Percentiles rank a stretch among this genome's conserved stretches.
Conservation (phyloP, 37 sponge, comb jelly and placozoan genomes). For the Cladorhizidae sp. region DNA sequence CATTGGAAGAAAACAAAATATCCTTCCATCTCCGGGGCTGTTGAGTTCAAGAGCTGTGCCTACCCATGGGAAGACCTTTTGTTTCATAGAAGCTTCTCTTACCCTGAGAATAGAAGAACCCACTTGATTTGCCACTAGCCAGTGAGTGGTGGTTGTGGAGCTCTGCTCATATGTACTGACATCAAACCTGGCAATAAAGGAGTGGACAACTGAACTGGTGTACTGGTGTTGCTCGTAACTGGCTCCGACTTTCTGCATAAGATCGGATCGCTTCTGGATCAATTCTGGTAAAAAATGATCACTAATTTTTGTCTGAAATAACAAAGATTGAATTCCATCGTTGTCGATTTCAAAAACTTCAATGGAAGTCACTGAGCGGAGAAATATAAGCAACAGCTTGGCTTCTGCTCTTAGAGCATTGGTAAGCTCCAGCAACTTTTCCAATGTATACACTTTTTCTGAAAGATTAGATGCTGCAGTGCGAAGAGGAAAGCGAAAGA, state of each 20-base stretch:
- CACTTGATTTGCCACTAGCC: slow-evolving; percentile 40
- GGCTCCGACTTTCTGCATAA: neutral
- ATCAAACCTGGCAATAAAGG: slow-evolving; percentile 10
- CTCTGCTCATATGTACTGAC: slow-evolving; percentile 8
- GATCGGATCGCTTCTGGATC: neutral
- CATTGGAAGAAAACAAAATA: slow-evolving; percentile 77
- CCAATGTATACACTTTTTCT: slow-evolving; percentile 20
- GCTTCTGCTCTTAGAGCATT: slow-evolving; percentile 37
- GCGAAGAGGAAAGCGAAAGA: slow-evolving; percentile 83
- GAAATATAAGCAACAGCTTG: slow-evolving; percentile 51
- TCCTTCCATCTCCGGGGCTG: slow-evolving; percentile 17
- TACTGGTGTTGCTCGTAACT: neutral
- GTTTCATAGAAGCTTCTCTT: neutral
- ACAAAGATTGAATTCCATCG: neutral
- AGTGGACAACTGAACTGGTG: neutral
- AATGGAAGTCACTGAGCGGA: slow-evolving; percentile 41
- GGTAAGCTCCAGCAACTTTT: slow-evolving; percentile 20
- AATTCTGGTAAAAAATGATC: neutral
- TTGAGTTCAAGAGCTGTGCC: slow-evolving; percentile 30
- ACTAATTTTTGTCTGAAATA: slow-evolving; percentile 2
- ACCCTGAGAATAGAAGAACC: slow-evolving; percentile 2
- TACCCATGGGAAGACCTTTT: slow-evolving; percentile 54
- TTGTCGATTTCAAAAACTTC: slow-evolving; percentile 41
- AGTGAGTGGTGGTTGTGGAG: neutral
- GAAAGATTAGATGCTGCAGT: slow-evolving; percentile 40